These are phyloP conservation scores for Orestias chungarensis DNA, from an alignment of 2,797 vertebrate species.

Conservation along the genomic window DNA sequence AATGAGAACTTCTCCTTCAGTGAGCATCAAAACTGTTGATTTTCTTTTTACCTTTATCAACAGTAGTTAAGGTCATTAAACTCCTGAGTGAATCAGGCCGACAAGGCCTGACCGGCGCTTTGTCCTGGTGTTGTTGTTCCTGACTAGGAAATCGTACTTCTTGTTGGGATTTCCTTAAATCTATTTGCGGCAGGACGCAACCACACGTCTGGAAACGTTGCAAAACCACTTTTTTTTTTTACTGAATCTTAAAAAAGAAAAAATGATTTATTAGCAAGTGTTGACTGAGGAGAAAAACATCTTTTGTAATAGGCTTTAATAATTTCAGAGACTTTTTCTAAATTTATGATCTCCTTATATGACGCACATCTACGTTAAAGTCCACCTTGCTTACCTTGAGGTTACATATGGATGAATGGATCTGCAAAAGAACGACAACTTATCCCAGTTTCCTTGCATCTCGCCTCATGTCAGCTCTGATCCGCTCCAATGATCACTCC, in stretches of 20 bases:
- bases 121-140: background rate
- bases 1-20: background rate
- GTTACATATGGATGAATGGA: background rate
- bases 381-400: background rate
- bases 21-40: background rate
- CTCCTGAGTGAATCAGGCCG: background rate
- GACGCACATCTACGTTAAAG: background rate
- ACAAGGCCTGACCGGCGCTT: background rate
- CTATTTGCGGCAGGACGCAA: background rate
- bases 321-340: background rate
- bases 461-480: background rate
- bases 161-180: constrained; percentile 7
- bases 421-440: background rate
- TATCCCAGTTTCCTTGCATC: background rate
- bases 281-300: background rate
- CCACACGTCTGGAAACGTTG: background rate
- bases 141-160: background rate
- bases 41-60: background rate
- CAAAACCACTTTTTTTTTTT: background rate
- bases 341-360: background rate
- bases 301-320: too few relatives aligned
- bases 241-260: background rate
- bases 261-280: background rate
- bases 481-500: background rate
- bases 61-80: background rate